These are phyloP conservation scores for Pycnomerus fuliginosus DNA, from an alignment of 2,888 invertebrate genomes.

Conservation along the genomic window DNA sequence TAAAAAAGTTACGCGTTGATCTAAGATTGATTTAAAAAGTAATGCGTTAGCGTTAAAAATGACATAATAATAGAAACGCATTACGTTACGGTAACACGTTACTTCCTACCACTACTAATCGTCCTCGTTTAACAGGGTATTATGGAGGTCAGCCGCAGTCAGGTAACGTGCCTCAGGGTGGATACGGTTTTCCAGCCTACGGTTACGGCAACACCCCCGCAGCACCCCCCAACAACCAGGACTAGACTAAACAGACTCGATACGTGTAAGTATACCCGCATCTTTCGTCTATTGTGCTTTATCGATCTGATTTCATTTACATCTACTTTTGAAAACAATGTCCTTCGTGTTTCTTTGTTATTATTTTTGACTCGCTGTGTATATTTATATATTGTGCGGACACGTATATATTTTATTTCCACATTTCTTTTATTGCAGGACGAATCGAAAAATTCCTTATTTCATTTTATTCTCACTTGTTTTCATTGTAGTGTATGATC, in stretches of 20 bases:
- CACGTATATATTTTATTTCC: conserved; percentile 16
- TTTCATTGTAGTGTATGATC: conserved; percentile 33
- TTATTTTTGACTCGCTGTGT: conserved; percentile 4
- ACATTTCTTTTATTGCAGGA: conserved; percentile 33
- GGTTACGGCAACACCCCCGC: conserved; percentile 47
- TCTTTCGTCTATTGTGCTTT: conserved; percentile 8
- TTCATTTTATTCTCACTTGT: conserved; percentile 28
- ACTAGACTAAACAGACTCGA: no score
- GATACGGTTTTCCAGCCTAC: conserved; percentile 53
- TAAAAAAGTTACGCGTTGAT: no score
- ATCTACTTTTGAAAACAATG: conserved; percentile 40
- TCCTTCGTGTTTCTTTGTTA: conserved; percentile 17
- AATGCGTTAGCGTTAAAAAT: no score
- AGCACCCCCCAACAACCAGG: conserved; percentile 31
- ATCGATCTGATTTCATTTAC: conserved; percentile 25
- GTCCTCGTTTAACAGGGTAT: conserved; percentile 40
- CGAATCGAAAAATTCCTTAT: conserved; percentile 23
- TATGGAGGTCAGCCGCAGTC: conserved; percentile 49
- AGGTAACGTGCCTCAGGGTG: conserved; percentile 47
- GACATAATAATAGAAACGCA: no score
- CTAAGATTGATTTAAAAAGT: no score
- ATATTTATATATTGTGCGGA: conserved; percentile 14
- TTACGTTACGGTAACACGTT: no score
- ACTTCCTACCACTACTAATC: no score
- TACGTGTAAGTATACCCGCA: conserved; percentile 27